Conservation (phyloP, 2,888 invertebrate genomes). For the Cephus runcator region DNA sequence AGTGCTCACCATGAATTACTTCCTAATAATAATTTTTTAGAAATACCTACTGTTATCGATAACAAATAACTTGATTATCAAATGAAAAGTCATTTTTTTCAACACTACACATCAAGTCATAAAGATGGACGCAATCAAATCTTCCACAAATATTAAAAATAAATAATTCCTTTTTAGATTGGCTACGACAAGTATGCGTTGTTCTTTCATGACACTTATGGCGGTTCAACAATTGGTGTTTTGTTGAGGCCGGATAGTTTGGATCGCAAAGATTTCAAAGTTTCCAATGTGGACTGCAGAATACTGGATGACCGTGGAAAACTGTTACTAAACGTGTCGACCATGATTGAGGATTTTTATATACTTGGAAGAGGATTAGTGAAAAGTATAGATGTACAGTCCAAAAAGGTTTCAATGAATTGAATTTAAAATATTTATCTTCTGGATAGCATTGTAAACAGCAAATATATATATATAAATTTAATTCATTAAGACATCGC, state of each 20-base stretch:
- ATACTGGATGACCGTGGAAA: constrained; percentile 66
- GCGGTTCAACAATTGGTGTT: constrained; percentile 86
- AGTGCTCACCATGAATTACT: too few relatives aligned
- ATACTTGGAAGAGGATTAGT: constrained; percentile 77
- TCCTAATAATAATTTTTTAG: too few relatives aligned
- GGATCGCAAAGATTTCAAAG: constrained; percentile 78
- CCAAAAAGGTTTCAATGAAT: constrained; percentile 23
- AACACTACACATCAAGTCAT: too few relatives aligned
- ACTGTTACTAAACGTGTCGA: constrained; percentile 73
- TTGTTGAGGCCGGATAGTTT: constrained; percentile 81
- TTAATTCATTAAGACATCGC: too few relatives aligned
- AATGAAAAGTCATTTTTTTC: too few relatives aligned
- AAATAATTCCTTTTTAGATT: constrained; percentile 66
- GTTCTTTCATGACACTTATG: constrained; percentile 90
- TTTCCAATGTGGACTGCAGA: constrained; percentile 71
- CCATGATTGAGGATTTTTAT: constrained; percentile 78
- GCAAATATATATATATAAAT: too few relatives aligned
- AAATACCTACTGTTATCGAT: too few relatives aligned
- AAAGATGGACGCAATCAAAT: too few relatives aligned
- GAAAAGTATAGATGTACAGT: constrained; percentile 66
- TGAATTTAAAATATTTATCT: neutral
- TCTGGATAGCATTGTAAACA: too few relatives aligned
- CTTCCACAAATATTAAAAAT: too few relatives aligned
- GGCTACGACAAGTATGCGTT: constrained; percentile 81
- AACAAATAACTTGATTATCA: too few relatives aligned